Conservation (phyloP, 2,113 vertebrate species). For the Falcunculus frontatus region DNA sequence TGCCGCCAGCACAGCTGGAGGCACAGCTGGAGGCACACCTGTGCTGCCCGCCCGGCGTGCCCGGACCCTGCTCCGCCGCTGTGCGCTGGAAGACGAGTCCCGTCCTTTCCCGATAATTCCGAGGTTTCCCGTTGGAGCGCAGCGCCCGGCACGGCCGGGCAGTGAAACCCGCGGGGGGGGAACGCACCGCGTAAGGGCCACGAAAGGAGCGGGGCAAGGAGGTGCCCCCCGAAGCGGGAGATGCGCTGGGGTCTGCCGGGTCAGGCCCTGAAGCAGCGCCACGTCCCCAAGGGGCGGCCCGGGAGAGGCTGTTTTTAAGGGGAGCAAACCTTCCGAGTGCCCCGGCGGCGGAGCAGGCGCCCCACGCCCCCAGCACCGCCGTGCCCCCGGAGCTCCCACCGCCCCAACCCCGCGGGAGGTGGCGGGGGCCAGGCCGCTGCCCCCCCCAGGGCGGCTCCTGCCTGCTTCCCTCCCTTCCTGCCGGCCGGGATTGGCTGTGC, state of each 20-base stretch:
- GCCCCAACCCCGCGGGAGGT: not conserved
- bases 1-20: not conserved
- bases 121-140: not conserved
- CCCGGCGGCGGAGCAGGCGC: accelerated
- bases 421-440: not conserved
- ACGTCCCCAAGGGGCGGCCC: no score
- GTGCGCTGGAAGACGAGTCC: not conserved
- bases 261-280: not conserved
- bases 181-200: not conserved
- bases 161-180: not conserved
- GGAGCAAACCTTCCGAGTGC: accelerated
- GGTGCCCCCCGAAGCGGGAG: no score
- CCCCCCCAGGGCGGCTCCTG: not conserved
- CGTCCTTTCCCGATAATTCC: not conserved
- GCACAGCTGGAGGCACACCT: not conserved
- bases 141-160: not conserved
- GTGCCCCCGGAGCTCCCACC: accelerated
- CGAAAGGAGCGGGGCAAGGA: not conserved
- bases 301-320: not conserved
- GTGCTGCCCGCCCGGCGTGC: not conserved
- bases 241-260: not conserved
- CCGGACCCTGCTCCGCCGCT: not conserved
- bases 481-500: slow-evolving; percentile 37
- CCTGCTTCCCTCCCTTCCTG: not conserved
- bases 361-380: accelerated